Percentiles rank a stretch among this genome's conserved stretches.
phyloP scores from a whole-genome alignment of 2,888 invertebrate species.

The Drepana falcataria region DNA sequence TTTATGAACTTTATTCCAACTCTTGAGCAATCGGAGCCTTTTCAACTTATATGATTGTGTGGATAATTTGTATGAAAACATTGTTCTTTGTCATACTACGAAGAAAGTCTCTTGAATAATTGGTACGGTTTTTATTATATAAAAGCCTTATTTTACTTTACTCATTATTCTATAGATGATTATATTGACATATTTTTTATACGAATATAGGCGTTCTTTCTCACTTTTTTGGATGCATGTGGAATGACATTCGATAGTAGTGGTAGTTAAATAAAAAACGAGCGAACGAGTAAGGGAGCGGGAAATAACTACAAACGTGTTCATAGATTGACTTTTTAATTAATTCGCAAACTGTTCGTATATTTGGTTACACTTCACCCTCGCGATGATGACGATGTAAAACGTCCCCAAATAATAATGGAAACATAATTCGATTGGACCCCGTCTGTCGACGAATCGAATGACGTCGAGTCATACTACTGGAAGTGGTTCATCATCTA shows the following conservation, averaged over 20 bases:
- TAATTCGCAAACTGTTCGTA: slow-evolving; percentile 42
- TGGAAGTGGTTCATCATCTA: background rate
- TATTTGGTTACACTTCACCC: slow-evolving; percentile 52
- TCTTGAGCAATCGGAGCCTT: slow-evolving; percentile 7
- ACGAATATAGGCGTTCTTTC: too few relatives aligned
- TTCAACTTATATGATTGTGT: background rate
- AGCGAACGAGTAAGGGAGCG: background rate
- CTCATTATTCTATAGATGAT: too few relatives aligned
- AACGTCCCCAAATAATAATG: slow-evolving; percentile 71
- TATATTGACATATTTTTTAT: too few relatives aligned
- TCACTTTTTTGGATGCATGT: too few relatives aligned
- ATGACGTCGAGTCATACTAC: slow-evolving; percentile 12
- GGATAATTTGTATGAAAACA: too few relatives aligned
- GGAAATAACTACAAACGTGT: background rate
- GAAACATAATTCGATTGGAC: slow-evolving; percentile 70
- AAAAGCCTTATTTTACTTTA: too few relatives aligned
- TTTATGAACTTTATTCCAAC: slow-evolving; percentile 28
- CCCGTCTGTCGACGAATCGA: slow-evolving; percentile 54
- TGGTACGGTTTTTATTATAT: too few relatives aligned
- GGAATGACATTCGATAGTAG: too few relatives aligned
- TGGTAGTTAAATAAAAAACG: background rate
- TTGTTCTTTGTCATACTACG: too few relatives aligned
- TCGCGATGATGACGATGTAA: slow-evolving; percentile 46
- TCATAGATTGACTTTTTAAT: slow-evolving; percentile 35
- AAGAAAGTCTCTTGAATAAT: too few relatives aligned